A percentile compares a stretch with the other conserved stretches of the same genome.
phyloP scores from a whole-genome alignment of 1,140 invertebrate genomes.

The Aphelinus atriplicis region DNA sequence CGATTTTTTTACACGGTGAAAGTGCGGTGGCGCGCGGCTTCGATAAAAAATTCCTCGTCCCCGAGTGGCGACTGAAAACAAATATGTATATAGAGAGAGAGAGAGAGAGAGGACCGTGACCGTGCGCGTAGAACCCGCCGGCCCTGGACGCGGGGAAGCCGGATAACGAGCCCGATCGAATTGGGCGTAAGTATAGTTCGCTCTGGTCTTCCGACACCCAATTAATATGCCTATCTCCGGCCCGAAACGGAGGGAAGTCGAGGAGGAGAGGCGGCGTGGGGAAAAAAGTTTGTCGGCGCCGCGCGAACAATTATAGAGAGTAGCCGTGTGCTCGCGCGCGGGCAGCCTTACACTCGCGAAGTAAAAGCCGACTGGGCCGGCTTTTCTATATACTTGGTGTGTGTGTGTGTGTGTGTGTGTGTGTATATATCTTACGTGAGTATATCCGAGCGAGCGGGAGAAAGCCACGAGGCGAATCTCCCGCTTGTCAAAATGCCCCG shows the following conservation, averaged over 20 bases:
- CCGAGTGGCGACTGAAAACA: neutral
- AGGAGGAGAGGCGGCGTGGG: too few relatives aligned
- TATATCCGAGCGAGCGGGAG: too few relatives aligned
- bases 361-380: constrained; percentile 4
- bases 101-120: neutral
- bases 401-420: neutral
- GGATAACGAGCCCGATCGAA: too few relatives aligned
- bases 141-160: too few relatives aligned
- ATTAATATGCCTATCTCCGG: too few relatives aligned
- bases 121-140: neutral
- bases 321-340: neutral
- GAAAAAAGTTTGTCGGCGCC: neutral
- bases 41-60: constrained; percentile 5
- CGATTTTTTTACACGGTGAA: constrained; percentile 20
- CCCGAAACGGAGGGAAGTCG: too few relatives aligned
- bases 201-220: too few relatives aligned
- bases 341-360: neutral
- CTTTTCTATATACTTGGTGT: neutral
- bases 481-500: too few relatives aligned
- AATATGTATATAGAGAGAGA: too few relatives aligned
- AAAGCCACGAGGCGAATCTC: too few relatives aligned
- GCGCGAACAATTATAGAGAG: constrained; percentile 29
- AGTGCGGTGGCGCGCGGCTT: neutral
- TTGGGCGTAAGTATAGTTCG: too few relatives aligned
- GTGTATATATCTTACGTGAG: neutral